Percentiles rank a stretch among this genome's conserved stretches.
These are phyloP conservation scores for Hirundichthys speculiger DNA, from an alignment of 2,113 vertebrate species.

Conservation along the genomic window DNA sequence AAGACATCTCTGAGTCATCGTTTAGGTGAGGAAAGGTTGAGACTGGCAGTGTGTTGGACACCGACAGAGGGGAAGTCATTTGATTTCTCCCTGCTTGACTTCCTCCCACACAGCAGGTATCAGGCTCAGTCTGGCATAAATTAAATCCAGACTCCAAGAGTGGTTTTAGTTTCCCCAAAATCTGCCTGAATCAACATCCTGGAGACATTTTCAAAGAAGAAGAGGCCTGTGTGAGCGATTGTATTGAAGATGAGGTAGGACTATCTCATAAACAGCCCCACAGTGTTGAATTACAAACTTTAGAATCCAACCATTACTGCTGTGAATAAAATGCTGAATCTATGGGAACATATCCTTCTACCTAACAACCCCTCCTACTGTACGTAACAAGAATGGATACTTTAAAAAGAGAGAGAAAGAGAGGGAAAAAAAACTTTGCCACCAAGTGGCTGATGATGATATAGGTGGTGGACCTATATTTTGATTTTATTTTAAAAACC, in stretches of 20 bases:
- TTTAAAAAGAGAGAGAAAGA: neutral
- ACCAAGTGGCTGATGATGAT: too few species aligned
- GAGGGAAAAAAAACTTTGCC: neutral
- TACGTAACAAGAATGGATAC: too few species aligned
- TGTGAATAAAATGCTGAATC: too few species aligned
- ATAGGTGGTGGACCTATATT: too few species aligned
- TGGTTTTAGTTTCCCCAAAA: slow-evolving; percentile 43
- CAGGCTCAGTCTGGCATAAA: slow-evolving; percentile 61
- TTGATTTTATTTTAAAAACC: too few species aligned
- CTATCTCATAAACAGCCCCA: too few species aligned
- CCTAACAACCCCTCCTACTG: too few species aligned
- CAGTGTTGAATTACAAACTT: too few species aligned
- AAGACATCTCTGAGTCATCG: slow-evolving; percentile 1
- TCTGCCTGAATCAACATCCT: slow-evolving; percentile 36
- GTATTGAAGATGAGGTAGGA: too few species aligned
- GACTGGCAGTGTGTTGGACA: slow-evolving; percentile 22
- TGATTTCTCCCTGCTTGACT: slow-evolving; percentile 56
- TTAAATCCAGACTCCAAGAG: slow-evolving; percentile 58
- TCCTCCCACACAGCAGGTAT: slow-evolving; percentile 74
- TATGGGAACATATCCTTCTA: too few species aligned
- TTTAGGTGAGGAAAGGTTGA: slow-evolving; percentile 14
- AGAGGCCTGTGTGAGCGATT: slow-evolving; percentile 21
- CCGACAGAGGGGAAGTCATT: slow-evolving; percentile 55
- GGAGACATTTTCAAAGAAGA: slow-evolving; percentile 10
- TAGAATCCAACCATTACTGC: too few species aligned